Evolutionary conservation across 2,113 vertebrate genomes (phyloP).

Genomic region (Brachypodius melanocephalos): DNA sequence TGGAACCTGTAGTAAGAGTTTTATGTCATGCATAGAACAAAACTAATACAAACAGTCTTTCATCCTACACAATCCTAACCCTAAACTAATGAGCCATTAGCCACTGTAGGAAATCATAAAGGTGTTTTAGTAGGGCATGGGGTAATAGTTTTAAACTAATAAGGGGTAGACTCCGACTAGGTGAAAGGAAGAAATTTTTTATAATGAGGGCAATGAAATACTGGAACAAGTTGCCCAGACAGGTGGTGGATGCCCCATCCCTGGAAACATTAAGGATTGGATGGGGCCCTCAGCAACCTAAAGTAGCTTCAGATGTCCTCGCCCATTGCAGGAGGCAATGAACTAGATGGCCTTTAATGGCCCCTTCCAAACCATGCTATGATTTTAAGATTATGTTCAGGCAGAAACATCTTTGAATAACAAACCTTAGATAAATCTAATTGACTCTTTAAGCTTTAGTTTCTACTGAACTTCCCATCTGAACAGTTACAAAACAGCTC

Average conservation of each 20-base stretch:
- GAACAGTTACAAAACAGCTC: background rate
- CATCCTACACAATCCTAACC: background rate
- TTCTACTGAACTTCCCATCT: background rate
- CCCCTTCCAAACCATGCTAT: background rate
- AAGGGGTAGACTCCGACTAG: background rate
- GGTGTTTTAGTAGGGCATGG: background rate
- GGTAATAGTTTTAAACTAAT: background rate
- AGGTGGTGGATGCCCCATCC: background rate
- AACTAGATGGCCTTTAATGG: background rate
- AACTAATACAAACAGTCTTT: background rate
- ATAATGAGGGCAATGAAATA: background rate
- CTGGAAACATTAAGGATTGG: background rate
- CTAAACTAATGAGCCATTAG: background rate
- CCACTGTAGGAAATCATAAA: background rate
- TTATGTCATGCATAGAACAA: background rate
- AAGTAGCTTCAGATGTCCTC: background rate
- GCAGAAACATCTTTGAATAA: background rate
- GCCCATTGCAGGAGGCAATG: background rate
- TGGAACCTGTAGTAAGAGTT: background rate
- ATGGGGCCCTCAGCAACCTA: background rate
- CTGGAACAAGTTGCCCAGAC: background rate
- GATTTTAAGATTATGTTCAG: background rate
- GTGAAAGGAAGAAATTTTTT: background rate
- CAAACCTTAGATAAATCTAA: background rate
- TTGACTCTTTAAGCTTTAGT: background rate